phyloP scores from a whole-genome alignment of 2,797 vertebrate species.

The Pseudochirops corinnae region DNA sequence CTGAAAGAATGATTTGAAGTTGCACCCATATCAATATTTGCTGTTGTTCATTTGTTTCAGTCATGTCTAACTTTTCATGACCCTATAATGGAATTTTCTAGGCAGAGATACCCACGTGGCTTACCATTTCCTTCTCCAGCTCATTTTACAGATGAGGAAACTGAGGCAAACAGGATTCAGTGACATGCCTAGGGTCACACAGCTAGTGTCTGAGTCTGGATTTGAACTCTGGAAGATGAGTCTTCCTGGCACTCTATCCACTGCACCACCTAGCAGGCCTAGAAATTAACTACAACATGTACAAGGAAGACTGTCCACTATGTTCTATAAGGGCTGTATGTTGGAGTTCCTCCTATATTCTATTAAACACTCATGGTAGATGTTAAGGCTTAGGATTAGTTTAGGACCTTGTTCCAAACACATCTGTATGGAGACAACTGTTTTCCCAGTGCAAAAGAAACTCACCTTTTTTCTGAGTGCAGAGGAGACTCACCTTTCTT shows the following conservation, averaged over 20 bases:
- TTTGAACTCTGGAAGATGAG: not conserved
- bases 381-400: not conserved
- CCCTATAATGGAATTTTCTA: not conserved
- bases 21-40: not conserved
- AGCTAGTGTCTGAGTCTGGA: not conserved
- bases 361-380: not conserved
- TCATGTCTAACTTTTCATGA: not conserved
- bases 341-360: constrained; percentile 2
- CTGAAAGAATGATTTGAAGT: constrained; percentile 31
- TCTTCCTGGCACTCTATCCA: not conserved
- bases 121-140: not conserved
- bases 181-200: not conserved
- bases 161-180: not conserved
- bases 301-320: not conserved
- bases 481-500: constrained; percentile 8
- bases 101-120: not conserved
- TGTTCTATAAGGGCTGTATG: not conserved
- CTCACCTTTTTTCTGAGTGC: not conserved
- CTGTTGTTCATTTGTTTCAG: not conserved
- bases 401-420: constrained; percentile 16
- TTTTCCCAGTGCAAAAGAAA: constrained; percentile 43
- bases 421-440: constrained; percentile 22
- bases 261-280: not conserved
- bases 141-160: not conserved
- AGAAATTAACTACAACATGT: constrained; percentile 24